Evolutionary conservation across 2,797 vertebrate genomes (phyloP).

Genomic region (Girardinus metallicus): DNA sequence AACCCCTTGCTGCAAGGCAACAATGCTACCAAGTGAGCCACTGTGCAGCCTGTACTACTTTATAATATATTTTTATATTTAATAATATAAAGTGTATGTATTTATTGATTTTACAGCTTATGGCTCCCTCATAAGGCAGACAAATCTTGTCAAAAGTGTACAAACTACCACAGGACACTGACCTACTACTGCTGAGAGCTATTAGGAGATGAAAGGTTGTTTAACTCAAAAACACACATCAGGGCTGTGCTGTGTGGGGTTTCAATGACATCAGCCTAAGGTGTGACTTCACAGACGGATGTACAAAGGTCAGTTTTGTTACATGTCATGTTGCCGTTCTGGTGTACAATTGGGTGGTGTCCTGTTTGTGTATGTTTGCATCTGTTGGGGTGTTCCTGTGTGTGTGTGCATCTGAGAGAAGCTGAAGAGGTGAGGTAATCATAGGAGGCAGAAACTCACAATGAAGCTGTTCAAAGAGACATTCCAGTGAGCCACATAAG

Average conservation of each 20-base stretch:
- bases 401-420: conserved; percentile 36
- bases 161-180: conserved; percentile 47
- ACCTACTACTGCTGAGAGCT: conserved; percentile 55
- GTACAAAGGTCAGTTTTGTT: conserved; percentile 72
- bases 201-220: conserved; percentile 64
- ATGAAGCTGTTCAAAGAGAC: conserved; percentile 70
- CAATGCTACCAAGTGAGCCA: neutral
- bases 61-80: neutral
- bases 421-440: conserved; percentile 77
- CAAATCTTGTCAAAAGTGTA: conserved; percentile 34
- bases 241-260: conserved; percentile 40
- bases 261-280: conserved; percentile 71
- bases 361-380: conserved; percentile 22
- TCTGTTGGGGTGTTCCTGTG: conserved; percentile 8
- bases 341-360: conserved; percentile 64
- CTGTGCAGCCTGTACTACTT: neutral
- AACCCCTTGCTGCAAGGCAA: neutral
- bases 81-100: neutral
- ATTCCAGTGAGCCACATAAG: conserved; percentile 71
- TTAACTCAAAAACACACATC: conserved; percentile 32
- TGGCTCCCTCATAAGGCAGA: conserved; percentile 53
- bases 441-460: conserved; percentile 69
- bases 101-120: conserved; percentile 7
- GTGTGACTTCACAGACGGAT: conserved; percentile 62
- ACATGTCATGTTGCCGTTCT: conserved; percentile 60